Base-by-base conservation (phyloP, 2,888 invertebrate species). In the Seira ritae region DNA sequence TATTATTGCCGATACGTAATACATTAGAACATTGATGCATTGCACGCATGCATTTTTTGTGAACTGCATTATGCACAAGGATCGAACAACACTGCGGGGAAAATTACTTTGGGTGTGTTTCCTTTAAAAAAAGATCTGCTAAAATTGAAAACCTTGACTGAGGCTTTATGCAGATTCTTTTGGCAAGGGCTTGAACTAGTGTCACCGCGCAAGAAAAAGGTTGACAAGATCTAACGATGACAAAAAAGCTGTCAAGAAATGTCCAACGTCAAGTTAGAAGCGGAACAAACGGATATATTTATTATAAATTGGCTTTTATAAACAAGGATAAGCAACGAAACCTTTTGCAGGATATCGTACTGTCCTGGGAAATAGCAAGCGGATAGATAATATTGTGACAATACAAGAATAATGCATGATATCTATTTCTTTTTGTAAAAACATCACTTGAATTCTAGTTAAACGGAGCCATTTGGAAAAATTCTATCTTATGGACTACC, bases 81-180 rank as follows among this genome's bases (percentile, higher is more conserved):
- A n/a, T n/a, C 55, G 55, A 55, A 55, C 8, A 4, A 31, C 31
- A n/a, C 17, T 55, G 3, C 12, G 12, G 55, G 12, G 12, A 55
- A 55, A 55, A 55, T 8, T 8, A 42, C 55, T 12, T 17, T 55
- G 55, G 55, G 55, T 55, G 55, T 55, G 55, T 55, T 55, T 55
- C 55, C 55, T 55, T n/a, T n/a, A 2, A 8, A 55, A 55, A 55
- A 55, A 55, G 42, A 42, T 42, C 42, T 55, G 55, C 12, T 31
- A 37, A 37, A 37, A 73, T 73, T 73, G 73, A 73, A 73, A 73
- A 24, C 73, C 73, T 73, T 73, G 73, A 31, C 62, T 73, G 46
- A 66, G 22, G 19, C 15, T 66, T 17, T 66, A 42, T 12, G 3
- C 19, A 19, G 23, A 42, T 68, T 67, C 10, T 75, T 55, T 55